A percentile compares a stretch with the other conserved stretches of the same genome.
These are phyloP conservation scores for Trichonephila clavipes DNA, from an alignment of 1,140 invertebrate species.

Conservation along the genomic window DNA sequence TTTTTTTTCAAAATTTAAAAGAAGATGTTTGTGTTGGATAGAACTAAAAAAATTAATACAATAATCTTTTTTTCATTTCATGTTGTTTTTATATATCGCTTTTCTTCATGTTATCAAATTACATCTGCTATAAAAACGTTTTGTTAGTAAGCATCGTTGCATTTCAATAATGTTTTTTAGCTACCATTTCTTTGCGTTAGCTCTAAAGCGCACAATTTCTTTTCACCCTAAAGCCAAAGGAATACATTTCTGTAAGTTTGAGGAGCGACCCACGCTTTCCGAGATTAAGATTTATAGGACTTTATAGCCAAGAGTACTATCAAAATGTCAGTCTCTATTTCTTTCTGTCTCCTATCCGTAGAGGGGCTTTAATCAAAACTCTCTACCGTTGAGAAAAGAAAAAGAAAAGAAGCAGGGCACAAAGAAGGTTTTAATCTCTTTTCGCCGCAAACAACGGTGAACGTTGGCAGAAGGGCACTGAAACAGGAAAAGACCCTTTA, in stretches of 20 bases:
- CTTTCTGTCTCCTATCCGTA: conserved; percentile 23
- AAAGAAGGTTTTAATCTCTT: conserved; percentile 64
- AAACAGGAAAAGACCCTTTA: conserved; percentile 66
- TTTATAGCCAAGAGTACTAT: background rate
- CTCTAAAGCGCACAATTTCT: background rate
- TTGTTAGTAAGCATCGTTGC: too few species aligned
- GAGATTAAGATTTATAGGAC: background rate
- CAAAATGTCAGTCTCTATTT: conserved; percentile 50
- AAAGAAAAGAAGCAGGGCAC: background rate
- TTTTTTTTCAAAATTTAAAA: too few species aligned
- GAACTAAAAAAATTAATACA: too few species aligned
- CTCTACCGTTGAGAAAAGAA: conserved; percentile 17
- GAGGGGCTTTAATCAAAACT: conserved; percentile 41
- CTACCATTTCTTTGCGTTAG: too few species aligned
- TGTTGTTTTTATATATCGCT: too few species aligned
- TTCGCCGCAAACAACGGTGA: conserved; percentile 35
- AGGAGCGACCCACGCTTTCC: background rate
- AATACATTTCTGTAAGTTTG: background rate
- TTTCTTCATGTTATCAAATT: too few species aligned
- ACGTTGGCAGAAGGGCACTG: conserved; percentile 14
- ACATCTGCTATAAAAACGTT: too few species aligned
- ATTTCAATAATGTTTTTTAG: too few species aligned
- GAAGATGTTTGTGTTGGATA: too few species aligned
- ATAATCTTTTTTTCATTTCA: too few species aligned
- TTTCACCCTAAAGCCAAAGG: background rate